Conservation (phyloP, 2,797 vertebrate species). For the Apogon talboti region DNA sequence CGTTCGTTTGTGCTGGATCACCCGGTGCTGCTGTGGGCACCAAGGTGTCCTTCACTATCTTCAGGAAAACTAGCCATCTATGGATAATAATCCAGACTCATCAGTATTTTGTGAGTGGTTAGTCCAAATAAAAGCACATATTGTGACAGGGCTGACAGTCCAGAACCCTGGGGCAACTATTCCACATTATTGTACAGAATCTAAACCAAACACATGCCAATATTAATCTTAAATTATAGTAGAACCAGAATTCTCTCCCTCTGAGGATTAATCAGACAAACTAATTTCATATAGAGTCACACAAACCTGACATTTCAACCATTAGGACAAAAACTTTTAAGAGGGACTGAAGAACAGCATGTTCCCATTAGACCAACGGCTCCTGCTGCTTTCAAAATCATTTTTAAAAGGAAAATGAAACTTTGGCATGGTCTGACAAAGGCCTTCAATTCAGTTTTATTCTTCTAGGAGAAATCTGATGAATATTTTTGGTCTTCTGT, state of each 20-base stretch:
- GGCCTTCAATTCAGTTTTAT: too few relatives aligned
- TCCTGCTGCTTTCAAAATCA: slow-evolving; percentile 33
- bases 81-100: slow-evolving; percentile 28
- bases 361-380: slow-evolving; percentile 8
- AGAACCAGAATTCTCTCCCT: neutral
- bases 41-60: slow-evolving; percentile 22
- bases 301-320: neutral
- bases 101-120: slow-evolving; percentile 1
- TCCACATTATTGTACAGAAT: too few relatives aligned
- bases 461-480: neutral
- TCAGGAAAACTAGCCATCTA: slow-evolving; percentile 46
- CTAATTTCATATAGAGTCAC: neutral
- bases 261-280: slow-evolving; percentile 19
- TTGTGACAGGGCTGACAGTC: too few relatives aligned
- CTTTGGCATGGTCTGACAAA: slow-evolving; percentile 5
- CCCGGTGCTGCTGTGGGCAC: slow-evolving; percentile 9
- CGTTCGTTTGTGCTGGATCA: slow-evolving; percentile 16
- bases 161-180: too few relatives aligned
- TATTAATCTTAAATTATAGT: too few relatives aligned
- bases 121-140: too few relatives aligned
- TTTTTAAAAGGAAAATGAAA: slow-evolving; percentile 26
- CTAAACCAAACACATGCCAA: too few relatives aligned
- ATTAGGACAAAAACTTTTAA: neutral
- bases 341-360: slow-evolving; percentile 18
- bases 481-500: too few relatives aligned